Conservation (phyloP, 2,888 invertebrate species). For the Drosophila algonquin region DNA sequence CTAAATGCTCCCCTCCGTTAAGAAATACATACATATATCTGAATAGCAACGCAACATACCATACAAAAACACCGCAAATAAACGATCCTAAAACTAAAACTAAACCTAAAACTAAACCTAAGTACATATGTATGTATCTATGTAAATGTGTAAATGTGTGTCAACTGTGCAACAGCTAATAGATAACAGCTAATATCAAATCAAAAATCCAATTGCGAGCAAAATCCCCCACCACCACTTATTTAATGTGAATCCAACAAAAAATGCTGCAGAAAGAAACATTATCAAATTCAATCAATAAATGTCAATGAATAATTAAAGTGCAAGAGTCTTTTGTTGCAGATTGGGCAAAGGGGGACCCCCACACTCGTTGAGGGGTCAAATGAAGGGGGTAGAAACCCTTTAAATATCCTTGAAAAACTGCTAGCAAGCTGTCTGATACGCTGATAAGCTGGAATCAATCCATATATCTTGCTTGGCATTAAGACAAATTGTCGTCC, state of each 20-base stretch:
- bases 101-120: slow-evolving; percentile 30
- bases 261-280: slow-evolving; percentile 48
- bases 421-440: neutral
- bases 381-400: neutral
- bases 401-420: neutral
- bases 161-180: slow-evolving; percentile 24
- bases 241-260: slow-evolving; percentile 54
- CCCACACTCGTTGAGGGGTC: no score
- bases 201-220: slow-evolving; percentile 31
- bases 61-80: slow-evolving; percentile 31
- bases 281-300: slow-evolving; percentile 81
- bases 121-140: slow-evolving; percentile 26
- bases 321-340: slow-evolving; percentile 2
- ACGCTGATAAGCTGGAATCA: slow-evolving; percentile 27
- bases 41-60: slow-evolving; percentile 4
- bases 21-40: slow-evolving; percentile 1
- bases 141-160: slow-evolving; percentile 32
- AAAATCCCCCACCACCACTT: slow-evolving; percentile 5
- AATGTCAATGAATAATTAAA: slow-evolving; percentile 79
- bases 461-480: slow-evolving; percentile 32
- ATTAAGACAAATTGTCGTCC: slow-evolving; percentile 73
- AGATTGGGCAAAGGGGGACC: neutral
- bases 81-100: slow-evolving; percentile 10
- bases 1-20: slow-evolving; percentile 50
- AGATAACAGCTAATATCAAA: slow-evolving; percentile 47